phyloP scores from a whole-genome alignment of 2,113 vertebrate species.

The Pachycephala philippinensis region DNA sequence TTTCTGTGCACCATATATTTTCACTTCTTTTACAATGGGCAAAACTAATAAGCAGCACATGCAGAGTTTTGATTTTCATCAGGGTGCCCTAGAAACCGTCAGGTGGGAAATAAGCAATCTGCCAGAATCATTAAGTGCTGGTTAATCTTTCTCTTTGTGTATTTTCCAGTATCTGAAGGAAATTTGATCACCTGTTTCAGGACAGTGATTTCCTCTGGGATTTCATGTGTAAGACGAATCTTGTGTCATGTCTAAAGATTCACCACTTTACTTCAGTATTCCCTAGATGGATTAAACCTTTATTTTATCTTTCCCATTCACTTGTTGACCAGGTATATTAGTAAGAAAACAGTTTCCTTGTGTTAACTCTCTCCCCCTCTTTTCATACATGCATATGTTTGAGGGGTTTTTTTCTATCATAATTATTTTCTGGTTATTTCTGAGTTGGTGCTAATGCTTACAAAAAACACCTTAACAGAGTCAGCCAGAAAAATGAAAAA shows the following conservation, averaged over 20 bases:
- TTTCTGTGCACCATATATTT: background rate
- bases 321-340: background rate
- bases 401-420: rapidly evolving
- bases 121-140: background rate
- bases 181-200: background rate
- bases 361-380: background rate
- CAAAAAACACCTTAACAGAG: background rate
- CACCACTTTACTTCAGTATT: background rate
- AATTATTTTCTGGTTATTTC: background rate
- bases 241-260: background rate
- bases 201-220: background rate
- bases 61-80: background rate
- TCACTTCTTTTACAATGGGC: background rate
- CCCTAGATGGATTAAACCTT: background rate
- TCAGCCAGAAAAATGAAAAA: background rate
- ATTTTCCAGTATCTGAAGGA: background rate
- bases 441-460: background rate
- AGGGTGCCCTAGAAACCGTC: background rate
- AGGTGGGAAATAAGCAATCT: background rate
- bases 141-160: background rate
- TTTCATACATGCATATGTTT: background rate
- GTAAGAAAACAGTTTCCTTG: background rate
- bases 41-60: background rate
- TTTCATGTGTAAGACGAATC: background rate
- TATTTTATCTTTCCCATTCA: background rate